Evolutionary conservation across 1,140 invertebrate genomes (phyloP).

Genomic region (Aporrectodea caliginosa): DNA sequence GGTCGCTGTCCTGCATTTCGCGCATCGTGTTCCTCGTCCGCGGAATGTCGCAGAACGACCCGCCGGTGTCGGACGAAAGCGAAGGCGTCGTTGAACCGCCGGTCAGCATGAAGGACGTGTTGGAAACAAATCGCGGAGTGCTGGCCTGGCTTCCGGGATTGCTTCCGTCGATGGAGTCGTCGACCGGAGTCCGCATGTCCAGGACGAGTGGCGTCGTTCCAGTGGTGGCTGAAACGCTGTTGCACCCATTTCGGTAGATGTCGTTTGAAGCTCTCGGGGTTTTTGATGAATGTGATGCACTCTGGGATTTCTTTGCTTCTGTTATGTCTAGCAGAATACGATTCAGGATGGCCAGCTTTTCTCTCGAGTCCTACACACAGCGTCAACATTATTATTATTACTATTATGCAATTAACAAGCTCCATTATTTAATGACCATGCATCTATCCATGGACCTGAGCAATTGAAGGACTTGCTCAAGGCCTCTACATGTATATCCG

Average conservation of each 20-base stretch:
- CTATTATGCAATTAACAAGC: too few species aligned
- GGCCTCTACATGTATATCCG: too few species aligned
- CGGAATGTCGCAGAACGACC: background rate
- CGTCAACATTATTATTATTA: too few species aligned
- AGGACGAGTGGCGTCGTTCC: background rate
- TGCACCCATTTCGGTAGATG: background rate
- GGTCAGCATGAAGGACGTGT: background rate
- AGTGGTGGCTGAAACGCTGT: background rate
- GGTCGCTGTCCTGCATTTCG: slow-evolving; percentile 16
- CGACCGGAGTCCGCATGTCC: background rate
- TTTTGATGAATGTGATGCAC: too few species aligned
- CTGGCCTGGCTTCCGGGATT: background rate
- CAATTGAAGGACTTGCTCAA: too few species aligned
- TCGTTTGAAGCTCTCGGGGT: too few species aligned
- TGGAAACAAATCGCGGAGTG: background rate
- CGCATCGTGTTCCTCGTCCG: slow-evolving; percentile 18
- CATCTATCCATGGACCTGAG: too few species aligned
- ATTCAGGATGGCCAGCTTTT: too few species aligned
- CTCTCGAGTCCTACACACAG: too few species aligned
- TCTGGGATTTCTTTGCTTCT: too few species aligned
- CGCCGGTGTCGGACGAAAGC: background rate
- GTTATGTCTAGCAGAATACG: too few species aligned
- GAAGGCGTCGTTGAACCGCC: background rate
- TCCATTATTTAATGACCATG: too few species aligned
- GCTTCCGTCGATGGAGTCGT: background rate